Percentiles rank a stretch among this genome's conserved stretches.
Evolutionary conservation across 2,888 invertebrate species (phyloP).

Genomic region (Diachrysia chrysitis): DNA sequence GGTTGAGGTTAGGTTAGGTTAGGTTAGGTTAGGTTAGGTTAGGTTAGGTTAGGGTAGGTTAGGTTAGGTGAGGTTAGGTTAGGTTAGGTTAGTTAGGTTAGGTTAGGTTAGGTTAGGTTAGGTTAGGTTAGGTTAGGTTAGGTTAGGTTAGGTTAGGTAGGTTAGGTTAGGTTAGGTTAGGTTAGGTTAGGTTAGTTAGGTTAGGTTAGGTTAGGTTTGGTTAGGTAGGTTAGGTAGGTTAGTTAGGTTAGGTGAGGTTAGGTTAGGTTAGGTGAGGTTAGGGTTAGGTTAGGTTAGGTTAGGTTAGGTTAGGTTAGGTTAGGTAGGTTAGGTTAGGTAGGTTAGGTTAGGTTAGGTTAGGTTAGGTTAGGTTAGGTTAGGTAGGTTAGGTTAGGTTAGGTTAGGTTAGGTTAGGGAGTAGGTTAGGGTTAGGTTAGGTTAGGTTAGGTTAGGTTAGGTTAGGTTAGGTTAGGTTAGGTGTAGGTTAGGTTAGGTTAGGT

Average conservation of each 20-base stretch:
- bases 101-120: slow-evolving; percentile 9
- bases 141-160: slow-evolving; percentile 28
- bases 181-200: slow-evolving; percentile 20
- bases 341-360: slow-evolving; percentile 41
- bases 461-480: slow-evolving; percentile 14
- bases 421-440: slow-evolving; percentile 12
- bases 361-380: slow-evolving; percentile 33
- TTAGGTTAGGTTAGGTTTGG: slow-evolving; percentile 26
- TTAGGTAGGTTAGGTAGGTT: slow-evolving; percentile 32
- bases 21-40: slow-evolving; percentile 25
- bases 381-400: slow-evolving; percentile 31
- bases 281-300: slow-evolving; percentile 51
- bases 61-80: slow-evolving; percentile 25
- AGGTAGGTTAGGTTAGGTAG: slow-evolving; percentile 42
- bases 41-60: slow-evolving; percentile 24
- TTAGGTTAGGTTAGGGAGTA: slow-evolving; percentile 20
- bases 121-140: slow-evolving; percentile 18
- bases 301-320: slow-evolving; percentile 45
- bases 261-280: slow-evolving; percentile 44
- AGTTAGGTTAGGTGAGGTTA: slow-evolving; percentile 42
- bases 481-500: slow-evolving; percentile 12
- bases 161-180: slow-evolving; percentile 21
- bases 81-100: slow-evolving; percentile 17
- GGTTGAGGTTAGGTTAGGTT: slow-evolving; percentile 28
- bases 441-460: slow-evolving; percentile 8